Evolutionary conservation across 2,113 vertebrate species (phyloP).

Genomic region (Lycaon pictus): DNA sequence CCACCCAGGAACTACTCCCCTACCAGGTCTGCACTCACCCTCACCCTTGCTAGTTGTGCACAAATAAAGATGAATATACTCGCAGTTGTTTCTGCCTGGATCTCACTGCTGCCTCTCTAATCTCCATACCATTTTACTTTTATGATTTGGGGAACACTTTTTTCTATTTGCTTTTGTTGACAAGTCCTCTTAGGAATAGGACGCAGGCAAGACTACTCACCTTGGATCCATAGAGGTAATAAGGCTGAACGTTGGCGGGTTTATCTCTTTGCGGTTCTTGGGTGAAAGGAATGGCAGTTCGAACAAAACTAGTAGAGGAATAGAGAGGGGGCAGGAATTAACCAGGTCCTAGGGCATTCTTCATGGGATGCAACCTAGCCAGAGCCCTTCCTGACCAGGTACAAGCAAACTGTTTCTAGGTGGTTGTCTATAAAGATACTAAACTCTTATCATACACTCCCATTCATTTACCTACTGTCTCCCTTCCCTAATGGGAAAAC

Average conservation of each 20-base stretch:
- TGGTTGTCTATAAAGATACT: not conserved
- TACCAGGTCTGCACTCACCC: not conserved
- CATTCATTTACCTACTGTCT: not conserved
- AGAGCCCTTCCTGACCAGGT: not conserved
- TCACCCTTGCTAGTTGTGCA: not conserved
- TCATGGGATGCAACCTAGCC: rapidly evolving
- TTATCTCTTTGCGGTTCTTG: slow-evolving; percentile 99
- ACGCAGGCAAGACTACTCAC: slow-evolving; percentile 83
- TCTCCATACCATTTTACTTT: not conserved
- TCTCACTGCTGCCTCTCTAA: not conserved
- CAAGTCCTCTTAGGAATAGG: slow-evolving; percentile 49
- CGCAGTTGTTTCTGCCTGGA: not conserved
- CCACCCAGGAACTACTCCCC: not conserved
- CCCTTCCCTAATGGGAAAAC: not conserved
- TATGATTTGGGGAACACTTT: not conserved
- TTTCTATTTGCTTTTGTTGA: not conserved
- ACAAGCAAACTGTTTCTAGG: not conserved
- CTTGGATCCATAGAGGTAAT: slow-evolving; percentile 99
- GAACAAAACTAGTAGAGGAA: slow-evolving; percentile 93
- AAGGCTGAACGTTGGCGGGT: slow-evolving; percentile 98
- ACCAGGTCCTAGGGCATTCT: not conserved
- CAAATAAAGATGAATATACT: slow-evolving; percentile 61
- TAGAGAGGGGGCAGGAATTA: slow-evolving; percentile 13
- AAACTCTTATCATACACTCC: not conserved
- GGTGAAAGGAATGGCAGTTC: slow-evolving; percentile 98